Evolutionary conservation across 2,113 vertebrate genomes (phyloP).

Genomic region (cat (Felis catus)): DNA sequence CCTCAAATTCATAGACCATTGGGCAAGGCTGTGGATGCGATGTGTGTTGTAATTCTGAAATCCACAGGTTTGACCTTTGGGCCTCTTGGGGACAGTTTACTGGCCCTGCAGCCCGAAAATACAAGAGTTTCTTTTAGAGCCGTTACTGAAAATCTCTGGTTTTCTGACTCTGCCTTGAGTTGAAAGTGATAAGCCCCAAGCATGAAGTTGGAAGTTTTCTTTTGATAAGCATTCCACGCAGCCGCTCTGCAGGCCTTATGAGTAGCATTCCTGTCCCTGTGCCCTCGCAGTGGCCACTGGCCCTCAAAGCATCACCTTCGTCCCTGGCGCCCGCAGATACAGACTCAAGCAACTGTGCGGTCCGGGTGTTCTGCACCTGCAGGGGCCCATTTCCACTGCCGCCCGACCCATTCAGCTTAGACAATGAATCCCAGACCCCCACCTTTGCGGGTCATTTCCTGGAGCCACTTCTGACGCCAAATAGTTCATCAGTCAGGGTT

Average conservation of each 20-base stretch:
- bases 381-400: not conserved
- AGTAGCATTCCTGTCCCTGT: not conserved
- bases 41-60: not conserved
- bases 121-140: not conserved
- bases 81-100: not conserved
- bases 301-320: not conserved
- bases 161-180: not conserved
- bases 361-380: not conserved
- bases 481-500: not conserved
- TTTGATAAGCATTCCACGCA: not conserved
- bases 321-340: not conserved
- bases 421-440: not conserved
- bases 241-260: not conserved
- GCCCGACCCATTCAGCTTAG: not conserved
- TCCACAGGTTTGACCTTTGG: not conserved
- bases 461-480: not conserved
- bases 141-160: not conserved
- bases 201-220: not conserved
- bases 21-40: not conserved
- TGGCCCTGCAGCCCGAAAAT: not conserved
- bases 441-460: not conserved
- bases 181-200: no score
- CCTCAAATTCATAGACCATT: not conserved
- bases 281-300: no score
- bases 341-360: not conserved